phyloP scores from a whole-genome alignment of 1,140 invertebrate species.

The Sitobion miscanthi region DNA sequence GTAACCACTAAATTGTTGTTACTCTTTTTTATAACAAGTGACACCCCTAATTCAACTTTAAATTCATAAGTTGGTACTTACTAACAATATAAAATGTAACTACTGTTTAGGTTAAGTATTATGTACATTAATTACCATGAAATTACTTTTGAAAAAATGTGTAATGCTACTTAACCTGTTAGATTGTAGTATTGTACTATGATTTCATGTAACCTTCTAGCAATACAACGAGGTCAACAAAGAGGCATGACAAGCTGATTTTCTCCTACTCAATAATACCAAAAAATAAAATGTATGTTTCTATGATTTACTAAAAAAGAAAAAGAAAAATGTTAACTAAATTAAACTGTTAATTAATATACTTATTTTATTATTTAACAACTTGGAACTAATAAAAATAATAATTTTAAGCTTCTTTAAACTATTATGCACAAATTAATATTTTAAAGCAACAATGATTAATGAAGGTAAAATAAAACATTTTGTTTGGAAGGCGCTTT shows the following conservation, averaged over 20 bases:
- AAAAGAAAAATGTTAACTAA: not conserved
- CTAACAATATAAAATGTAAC: not conserved
- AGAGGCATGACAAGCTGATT: conserved; percentile 45
- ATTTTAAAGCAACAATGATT: not conserved
- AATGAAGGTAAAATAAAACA: conserved; percentile 25
- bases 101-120: not conserved
- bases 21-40: not conserved
- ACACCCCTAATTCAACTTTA: not conserved
- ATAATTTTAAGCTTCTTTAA: not conserved
- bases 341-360: conserved; percentile 19
- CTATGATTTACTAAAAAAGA: not conserved
- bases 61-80: not conserved
- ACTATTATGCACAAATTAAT: not conserved
- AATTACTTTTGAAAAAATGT: conserved; percentile 35
- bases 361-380: not conserved
- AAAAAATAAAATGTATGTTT: conserved; percentile 8
- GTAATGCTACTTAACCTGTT: conserved; percentile 44
- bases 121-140: conserved; percentile 43
- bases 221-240: conserved; percentile 47
- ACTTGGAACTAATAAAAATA: not conserved
- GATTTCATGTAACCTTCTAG: conserved; percentile 40
- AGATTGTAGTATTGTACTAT: conserved; percentile 27
- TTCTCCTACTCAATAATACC: not conserved
- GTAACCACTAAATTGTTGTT: not conserved
- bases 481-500: not conserved